A percentile compares a stretch with the other conserved stretches of the same genome.
Evolutionary conservation across 2,888 invertebrate species (phyloP).

Genomic region (Venusia cambrica): DNA sequence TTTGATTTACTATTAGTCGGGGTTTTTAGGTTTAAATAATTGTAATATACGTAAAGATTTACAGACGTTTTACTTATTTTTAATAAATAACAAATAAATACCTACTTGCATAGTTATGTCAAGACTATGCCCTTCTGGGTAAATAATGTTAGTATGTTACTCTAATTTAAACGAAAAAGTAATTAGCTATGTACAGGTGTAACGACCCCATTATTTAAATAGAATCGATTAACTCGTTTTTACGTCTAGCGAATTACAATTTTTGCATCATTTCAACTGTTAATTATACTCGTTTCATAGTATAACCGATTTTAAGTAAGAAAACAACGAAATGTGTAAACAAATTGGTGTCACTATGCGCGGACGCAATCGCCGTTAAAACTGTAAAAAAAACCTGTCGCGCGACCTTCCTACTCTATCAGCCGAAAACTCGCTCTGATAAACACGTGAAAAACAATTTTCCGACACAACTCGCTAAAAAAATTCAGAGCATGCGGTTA

Average conservation of each 20-base stretch:
- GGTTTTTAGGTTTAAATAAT: slow-evolving; percentile 1
- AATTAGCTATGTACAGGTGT: slow-evolving; percentile 23
- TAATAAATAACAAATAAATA: too few species aligned
- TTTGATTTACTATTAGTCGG: too few species aligned
- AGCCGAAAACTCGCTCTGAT: slow-evolving; percentile 58
- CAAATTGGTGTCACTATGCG: slow-evolving; percentile 44
- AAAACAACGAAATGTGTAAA: slow-evolving; percentile 48
- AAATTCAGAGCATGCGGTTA: slow-evolving; percentile 55
- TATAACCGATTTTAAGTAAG: slow-evolving; percentile 13
- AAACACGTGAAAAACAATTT: slow-evolving; percentile 36
- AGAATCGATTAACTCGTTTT: slow-evolving; percentile 28
- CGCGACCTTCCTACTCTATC: slow-evolving; percentile 64
- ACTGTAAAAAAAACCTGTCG: slow-evolving; percentile 76
- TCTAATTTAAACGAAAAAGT: slow-evolving; percentile 6
- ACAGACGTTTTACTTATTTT: too few species aligned
- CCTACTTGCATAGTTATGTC: too few species aligned
- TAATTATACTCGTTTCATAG: too few species aligned
- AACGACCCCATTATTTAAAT: slow-evolving; percentile 33
- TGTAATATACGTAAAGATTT: too few species aligned
- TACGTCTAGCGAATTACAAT: slow-evolving; percentile 21
- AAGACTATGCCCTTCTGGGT: too few species aligned
- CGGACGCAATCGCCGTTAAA: slow-evolving; percentile 66
- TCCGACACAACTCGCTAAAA: slow-evolving; percentile 30
- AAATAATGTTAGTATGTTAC: too few species aligned
- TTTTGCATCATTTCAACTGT: slow-evolving; percentile 21